Percentiles rank a stretch among this genome's conserved stretches.
These are phyloP conservation scores for Falco novaeseelandiae DNA, from an alignment of 2,797 vertebrate genomes.

Conservation along the genomic window DNA sequence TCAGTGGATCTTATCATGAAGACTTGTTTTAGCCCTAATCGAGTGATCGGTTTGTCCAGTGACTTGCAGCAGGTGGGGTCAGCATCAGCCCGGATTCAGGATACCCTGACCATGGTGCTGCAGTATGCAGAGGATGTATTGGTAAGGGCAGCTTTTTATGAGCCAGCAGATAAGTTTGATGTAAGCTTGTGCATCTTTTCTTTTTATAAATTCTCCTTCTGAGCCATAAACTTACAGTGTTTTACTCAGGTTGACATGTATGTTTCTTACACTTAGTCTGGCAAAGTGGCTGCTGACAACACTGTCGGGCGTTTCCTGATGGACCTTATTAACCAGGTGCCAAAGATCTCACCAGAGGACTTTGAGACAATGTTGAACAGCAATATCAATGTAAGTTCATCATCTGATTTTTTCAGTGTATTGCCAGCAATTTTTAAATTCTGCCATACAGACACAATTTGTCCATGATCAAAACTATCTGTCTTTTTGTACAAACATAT, in stretches of 20 bases:
- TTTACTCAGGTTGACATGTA: neutral
- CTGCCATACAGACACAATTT: neutral
- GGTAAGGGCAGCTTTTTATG: constrained; percentile 78
- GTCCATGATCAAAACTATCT: neutral
- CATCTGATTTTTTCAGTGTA: neutral
- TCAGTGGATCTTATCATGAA: constrained; percentile 94
- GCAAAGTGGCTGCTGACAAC: constrained; percentile 94
- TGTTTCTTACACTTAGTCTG: constrained; percentile 82
- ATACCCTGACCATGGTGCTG: constrained; percentile 91
- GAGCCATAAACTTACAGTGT: neutral
- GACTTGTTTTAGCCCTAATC: constrained; percentile 86
- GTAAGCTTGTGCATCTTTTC: neutral
- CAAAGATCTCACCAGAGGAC: constrained; percentile 94
- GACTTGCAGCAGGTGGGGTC: constrained; percentile 92
- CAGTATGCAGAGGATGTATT: constrained; percentile 94
- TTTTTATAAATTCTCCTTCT: neutral
- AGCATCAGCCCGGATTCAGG: constrained; percentile 89
- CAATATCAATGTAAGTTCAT: constrained; percentile 93
- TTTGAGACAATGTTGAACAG: constrained; percentile 99
- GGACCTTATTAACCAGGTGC: constrained; percentile 97
- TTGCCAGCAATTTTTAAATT: neutral
- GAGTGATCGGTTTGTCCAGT: constrained; percentile 91
- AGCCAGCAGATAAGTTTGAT: neutral
- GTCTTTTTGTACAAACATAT: neutral
- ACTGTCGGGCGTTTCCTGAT: constrained; percentile 95